Percentiles rank a stretch among this genome's conserved stretches.
Conservation (phyloP, 2,888 invertebrate genomes). For the Drosophila affinis region DNA sequence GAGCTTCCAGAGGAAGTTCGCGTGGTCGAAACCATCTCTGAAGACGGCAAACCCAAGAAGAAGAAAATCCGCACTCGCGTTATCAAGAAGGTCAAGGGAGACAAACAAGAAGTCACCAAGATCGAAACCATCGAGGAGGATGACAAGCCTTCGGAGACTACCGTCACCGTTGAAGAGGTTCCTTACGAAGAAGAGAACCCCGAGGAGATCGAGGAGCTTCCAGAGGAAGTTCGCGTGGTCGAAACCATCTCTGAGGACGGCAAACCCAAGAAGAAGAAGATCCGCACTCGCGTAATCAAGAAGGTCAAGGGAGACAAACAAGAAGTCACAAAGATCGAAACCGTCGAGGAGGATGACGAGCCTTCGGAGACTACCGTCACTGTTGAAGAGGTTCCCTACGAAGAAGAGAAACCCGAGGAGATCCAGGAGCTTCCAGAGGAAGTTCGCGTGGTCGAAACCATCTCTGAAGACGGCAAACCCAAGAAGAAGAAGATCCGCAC, state of each 20-base stretch:
- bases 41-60: constrained; percentile 29
- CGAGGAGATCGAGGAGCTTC: no score
- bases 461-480: constrained; percentile 21
- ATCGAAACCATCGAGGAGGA: constrained; percentile 35
- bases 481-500: constrained; percentile 35
- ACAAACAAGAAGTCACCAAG: constrained; percentile 35
- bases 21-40: constrained; percentile 10
- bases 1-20: background rate
- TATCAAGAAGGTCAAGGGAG: constrained; percentile 33
- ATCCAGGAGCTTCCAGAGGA: constrained; percentile 26
- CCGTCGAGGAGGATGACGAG: constrained; percentile 28
- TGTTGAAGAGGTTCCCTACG: constrained; percentile 13
- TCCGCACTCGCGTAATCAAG: no score
- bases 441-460: constrained; percentile 12
- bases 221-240: no score
- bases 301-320: no score
- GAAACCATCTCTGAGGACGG: no score
- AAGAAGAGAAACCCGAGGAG: constrained; percentile 8
- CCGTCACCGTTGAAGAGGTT: constrained; percentile 25
- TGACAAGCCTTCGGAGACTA: constrained; percentile 22
- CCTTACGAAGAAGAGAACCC: constrained; percentile 11
- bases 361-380: constrained; percentile 13
- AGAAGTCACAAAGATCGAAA: constrained; percentile 4
- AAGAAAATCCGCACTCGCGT: constrained; percentile 31
- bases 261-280: no score